Conservation (phyloP, 2,113 vertebrate genomes). For the Phainopepla nitens region DNA sequence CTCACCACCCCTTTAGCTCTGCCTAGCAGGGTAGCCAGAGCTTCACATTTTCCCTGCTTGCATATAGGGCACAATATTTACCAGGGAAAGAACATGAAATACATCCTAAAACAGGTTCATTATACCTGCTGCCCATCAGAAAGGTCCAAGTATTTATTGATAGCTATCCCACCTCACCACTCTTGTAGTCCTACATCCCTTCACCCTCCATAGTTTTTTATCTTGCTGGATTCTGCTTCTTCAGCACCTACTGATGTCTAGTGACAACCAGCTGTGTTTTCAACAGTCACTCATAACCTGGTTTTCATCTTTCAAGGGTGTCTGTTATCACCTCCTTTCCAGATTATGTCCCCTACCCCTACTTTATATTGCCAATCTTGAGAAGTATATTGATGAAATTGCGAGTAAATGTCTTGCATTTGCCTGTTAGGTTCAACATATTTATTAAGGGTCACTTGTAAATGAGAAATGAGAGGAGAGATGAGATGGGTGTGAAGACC, state of each 20-base stretch:
- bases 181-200: neutral
- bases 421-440: neutral
- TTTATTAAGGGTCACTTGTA: neutral
- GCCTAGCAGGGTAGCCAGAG: neutral
- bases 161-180: neutral
- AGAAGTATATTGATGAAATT: neutral
- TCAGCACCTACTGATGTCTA: neutral
- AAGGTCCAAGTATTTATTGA: neutral
- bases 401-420: neutral
- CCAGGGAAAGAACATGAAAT: neutral
- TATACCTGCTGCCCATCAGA: neutral
- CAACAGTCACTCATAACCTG: neutral
- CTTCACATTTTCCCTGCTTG: neutral
- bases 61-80: neutral
- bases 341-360: neutral
- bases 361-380: neutral
- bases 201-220: neutral
- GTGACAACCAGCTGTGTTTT: neutral
- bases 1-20: neutral
- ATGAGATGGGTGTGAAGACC: neutral
- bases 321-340: neutral
- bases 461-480: neutral
- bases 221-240: neutral
- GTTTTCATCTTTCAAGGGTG: neutral
- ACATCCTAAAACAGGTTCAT: neutral